A percentile compares a stretch with the other conserved stretches of the same genome.
Evolutionary conservation across 2,113 vertebrate genomes (phyloP).

Genomic region (Amblyopsis rosae): DNA sequence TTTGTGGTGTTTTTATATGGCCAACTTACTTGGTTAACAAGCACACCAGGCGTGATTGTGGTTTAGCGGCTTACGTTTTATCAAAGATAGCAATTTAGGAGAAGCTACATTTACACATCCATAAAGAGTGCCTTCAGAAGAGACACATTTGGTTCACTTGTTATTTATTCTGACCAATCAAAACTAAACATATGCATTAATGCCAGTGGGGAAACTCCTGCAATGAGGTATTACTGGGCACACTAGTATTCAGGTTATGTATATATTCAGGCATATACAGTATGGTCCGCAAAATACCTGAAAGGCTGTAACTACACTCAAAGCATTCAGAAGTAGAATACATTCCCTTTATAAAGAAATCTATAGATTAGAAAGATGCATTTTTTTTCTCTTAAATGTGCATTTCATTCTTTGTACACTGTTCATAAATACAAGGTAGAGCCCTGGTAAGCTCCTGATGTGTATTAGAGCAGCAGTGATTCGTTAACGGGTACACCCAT

Average conservation of each 20-base stretch:
- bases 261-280: no score
- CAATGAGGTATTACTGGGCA: no score
- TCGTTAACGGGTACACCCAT: no score
- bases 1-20: constrained; percentile 37
- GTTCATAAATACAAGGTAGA: constrained; percentile 4
- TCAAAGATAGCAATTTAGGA: constrained; percentile 28
- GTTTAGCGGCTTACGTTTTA: no score
- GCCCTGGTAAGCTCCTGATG: no score
- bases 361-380: constrained; percentile 9
- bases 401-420: not conserved
- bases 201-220: not conserved
- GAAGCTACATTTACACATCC: constrained; percentile 34
- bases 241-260: no score
- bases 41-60: no score
- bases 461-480: no score
- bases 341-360: constrained; percentile 1
- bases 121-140: no score
- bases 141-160: constrained; percentile 18
- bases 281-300: not conserved
- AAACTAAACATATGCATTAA: constrained; percentile 22
- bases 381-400: not conserved
- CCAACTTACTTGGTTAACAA: not conserved
- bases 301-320: constrained; percentile 12
- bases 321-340: not conserved
- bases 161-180: constrained; percentile 32